Percentiles rank a stretch among this genome's conserved stretches.
These are phyloP conservation scores for Drosophila tripunctata DNA, from an alignment of 2,888 invertebrate species.

Conservation along the genomic window DNA sequence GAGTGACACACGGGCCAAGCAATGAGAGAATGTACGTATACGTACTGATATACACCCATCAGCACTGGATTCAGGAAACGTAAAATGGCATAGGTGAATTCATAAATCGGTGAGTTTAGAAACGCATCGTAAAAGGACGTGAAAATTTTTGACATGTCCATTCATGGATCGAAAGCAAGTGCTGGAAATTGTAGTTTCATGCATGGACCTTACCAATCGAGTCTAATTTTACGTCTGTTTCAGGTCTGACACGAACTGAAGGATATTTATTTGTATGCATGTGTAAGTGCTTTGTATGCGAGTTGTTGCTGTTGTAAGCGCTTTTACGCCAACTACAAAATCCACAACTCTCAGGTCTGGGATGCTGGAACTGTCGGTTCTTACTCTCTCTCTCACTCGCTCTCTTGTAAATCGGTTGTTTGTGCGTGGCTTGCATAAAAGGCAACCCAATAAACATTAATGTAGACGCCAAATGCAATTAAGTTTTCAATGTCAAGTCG, in stretches of 20 bases:
- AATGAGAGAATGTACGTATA: slow-evolving; percentile 30
- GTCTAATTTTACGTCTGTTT: too few species aligned
- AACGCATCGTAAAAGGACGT: too few species aligned
- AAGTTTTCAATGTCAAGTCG: slow-evolving; percentile 69
- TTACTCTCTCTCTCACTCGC: slow-evolving; percentile 18
- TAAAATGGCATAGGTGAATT: too few species aligned
- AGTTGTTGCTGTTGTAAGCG: slow-evolving; percentile 63
- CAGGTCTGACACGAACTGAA: too few species aligned
- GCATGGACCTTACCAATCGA: too few species aligned
- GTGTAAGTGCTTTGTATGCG: slow-evolving; percentile 20
- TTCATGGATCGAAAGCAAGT: too few species aligned
- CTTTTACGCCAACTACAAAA: slow-evolving; percentile 66
- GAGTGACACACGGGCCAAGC: too few species aligned
- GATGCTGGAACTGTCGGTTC: slow-evolving; percentile 39
- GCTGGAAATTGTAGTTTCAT: too few species aligned
- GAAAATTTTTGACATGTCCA: too few species aligned
- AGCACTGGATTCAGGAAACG: too few species aligned
- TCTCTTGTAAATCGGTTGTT: slow-evolving; percentile 33
- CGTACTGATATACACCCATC: not conserved
- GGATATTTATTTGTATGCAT: slow-evolving; percentile 5
- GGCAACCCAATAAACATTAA: slow-evolving; percentile 65
- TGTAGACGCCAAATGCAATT: slow-evolving; percentile 50
- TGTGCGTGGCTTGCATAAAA: slow-evolving; percentile 70
- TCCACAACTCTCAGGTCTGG: slow-evolving; percentile 40
- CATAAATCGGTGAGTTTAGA: too few species aligned